Base-by-base conservation (phyloP, 2,888 invertebrate species). In the Elaeidobius kamerunicus region DNA sequence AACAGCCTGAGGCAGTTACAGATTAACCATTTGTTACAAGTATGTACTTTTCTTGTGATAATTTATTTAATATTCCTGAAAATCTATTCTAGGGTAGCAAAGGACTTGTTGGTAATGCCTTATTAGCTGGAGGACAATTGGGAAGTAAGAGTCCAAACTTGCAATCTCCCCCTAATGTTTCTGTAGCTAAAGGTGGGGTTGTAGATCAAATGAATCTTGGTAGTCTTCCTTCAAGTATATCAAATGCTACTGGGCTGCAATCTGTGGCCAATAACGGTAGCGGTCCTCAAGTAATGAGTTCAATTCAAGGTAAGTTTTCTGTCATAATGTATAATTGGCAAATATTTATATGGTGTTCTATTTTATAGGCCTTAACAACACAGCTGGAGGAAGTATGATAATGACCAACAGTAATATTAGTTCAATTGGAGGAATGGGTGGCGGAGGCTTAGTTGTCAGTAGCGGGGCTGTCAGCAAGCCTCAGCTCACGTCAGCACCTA, bases 131-230 rank as follows among this genome's bases (percentile, higher is more conserved):
- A 73, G 86, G 83, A 68, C 84, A 84, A 66, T 76, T 89, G 71
- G 87, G 88, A 59, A 89, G 81, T 74, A 89, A 89, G 73, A 88
- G 88, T 73, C 88, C 89, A 59, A 89, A 85, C 70, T 76, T 91
- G 70, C 91, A 91, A 73, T 90, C 90, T 48, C 89, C 90, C 52
- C 89, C 89, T 40, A 89, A 90, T 67, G 86, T 88, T 63, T 85
- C 87, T 61, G 86, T 86, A 57, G 84, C 85, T 61, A 71, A 74
- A 81, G 82, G 74, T 64, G 71, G 61, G 44, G 80, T 81, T 62
- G 80, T 79, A 3, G 83, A 84, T 65, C 78, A 81, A 32, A 81
- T 83, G 70, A 83, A 84, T 57, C 65, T 78, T 59, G 76, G 77
- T 55, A 78, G 71, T 67, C 67, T 79, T 64, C 75, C 78, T 52